Base-by-base conservation (phyloP, 2,113 vertebrate species). In the Gymnogyps californianus region DNA sequence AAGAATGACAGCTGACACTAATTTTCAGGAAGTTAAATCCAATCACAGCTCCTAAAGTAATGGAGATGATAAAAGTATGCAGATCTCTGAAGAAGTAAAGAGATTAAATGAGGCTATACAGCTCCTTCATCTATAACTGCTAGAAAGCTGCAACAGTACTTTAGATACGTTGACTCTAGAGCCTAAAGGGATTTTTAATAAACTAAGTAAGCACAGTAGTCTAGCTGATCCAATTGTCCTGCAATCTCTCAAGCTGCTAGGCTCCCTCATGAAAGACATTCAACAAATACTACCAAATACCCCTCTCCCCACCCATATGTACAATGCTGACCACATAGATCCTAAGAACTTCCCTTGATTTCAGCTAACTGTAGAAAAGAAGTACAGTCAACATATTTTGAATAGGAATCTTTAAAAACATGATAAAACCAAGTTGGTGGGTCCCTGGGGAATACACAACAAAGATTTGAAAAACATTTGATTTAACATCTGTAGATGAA, bases 1-100 rank as follows among this genome's bases (percentile, higher is more conserved):
- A 93, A 96, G 92, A 98, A 97, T 96, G 92, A 95, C 95, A 98
- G 95, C 97, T 97, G 97, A 98, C 96, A 96, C 80, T 97, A 97
- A 98, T 97, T 97, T 97, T 42, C 71, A 86, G 92, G 82, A 94
- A 90, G 91, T 92, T 97, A 97, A 98, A 98, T 94, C 87, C 78
- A 97, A 93, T 98, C 91, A 97, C 86, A 97, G 82, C 79, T 94
- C 69, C 71, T 91, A 76, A 90, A 92, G 89, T 97, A 96, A 96
- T 94, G 85, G 78, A 93, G 72, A 55, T 34, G 58, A 85, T 91
- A 90, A 89, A 94, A 94, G 69, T 91, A 96, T 96, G 96, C 79
- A 98, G 95, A 97, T 95, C 74, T 96, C 49, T 28, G 91, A 96
- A 97, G 95, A 96, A 83, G 62, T 72, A 86, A 97, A 94, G 70